Evolutionary conservation across 1,140 invertebrate genomes (phyloP), one percentile per base, ranked within the genome.

Genomic region (Ooceraea biroi): DNA sequence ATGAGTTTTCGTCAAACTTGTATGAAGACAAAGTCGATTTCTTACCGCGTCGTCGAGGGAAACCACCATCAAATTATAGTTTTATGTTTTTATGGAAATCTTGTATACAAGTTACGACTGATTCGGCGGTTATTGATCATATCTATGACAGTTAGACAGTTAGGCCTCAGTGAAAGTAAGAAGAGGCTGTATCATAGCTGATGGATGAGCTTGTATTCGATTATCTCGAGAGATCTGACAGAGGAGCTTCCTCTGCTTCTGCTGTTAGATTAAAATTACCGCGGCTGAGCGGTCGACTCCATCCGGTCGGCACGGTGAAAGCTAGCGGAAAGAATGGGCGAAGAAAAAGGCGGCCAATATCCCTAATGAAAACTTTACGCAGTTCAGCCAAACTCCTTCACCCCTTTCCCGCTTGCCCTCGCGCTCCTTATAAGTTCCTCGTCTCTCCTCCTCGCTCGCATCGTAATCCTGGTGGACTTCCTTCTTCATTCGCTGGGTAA

Each of bases 281-380:
- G 36, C 44, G 44, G 61, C 36, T 36, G 55, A 52, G 12, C 66
- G 57, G 44, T 30, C 57, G 80, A 76, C 69, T 83, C 68, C 46
- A 76, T 60, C 63, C 46, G 22, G 36, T 4, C 36, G 60, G 52
- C 44, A 25, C 8, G 60, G 19, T 50, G 60, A 77, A 52, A 65
- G 60, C 46, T 41, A 61, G 57, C 22, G 66, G 66, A 86, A 72
- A 80, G 61, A 44, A 65, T 25, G 65, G 60, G 50, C 41, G 60
- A n/a, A 63, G 72, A 83, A 85, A 85, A 83, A 84, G 82, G 82
- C 58, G 57, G 63, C 63, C 78, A 88, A 88, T 80, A 74, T 69
- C 60, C 76, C 61, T 88, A 87, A 89, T 90, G 87, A 89, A 90
- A 90, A 89, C 78, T 87, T 89, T 69, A 85, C 84, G 83, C 48